Evolutionary conservation across 2,113 vertebrate species (phyloP).

Genomic region (Triplophysa tibetana): DNA sequence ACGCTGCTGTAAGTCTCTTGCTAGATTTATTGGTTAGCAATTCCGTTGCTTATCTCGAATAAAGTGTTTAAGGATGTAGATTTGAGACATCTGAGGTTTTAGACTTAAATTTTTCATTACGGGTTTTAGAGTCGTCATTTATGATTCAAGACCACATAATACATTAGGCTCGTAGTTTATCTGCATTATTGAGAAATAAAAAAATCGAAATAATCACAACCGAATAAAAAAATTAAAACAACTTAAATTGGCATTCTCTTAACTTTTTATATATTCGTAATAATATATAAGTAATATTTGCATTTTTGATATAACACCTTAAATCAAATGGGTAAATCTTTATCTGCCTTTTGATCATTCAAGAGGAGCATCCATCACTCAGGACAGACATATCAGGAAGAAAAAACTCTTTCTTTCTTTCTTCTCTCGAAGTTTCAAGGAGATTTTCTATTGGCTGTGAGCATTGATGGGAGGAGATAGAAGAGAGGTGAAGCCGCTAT

Average conservation of each 20-base stretch:
- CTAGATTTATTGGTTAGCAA: constrained; percentile 39
- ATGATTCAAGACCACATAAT: too few relatives aligned
- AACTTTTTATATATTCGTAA: too few relatives aligned
- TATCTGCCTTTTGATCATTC: constrained; percentile 11
- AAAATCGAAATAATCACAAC: too few relatives aligned
- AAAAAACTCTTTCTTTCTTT: constrained; percentile 45
- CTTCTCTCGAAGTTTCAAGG: constrained; percentile 34
- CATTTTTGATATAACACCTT: neutral
- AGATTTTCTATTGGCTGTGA: constrained; percentile 56
- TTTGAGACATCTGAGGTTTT: constrained; percentile 17
- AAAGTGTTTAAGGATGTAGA: constrained; percentile 40
- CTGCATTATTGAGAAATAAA: too few relatives aligned
- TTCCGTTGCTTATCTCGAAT: constrained; percentile 56
- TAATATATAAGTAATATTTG: too few relatives aligned
- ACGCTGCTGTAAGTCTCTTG: constrained; percentile 52
- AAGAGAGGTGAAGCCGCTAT: constrained; percentile 36
- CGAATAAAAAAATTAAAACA: too few relatives aligned
- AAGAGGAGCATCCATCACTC: constrained; percentile 42
- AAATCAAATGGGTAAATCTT: neutral
- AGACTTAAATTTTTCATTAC: neutral
- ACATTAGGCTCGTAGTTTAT: too few relatives aligned
- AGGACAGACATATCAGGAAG: constrained; percentile 10
- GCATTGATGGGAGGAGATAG: constrained; percentile 48
- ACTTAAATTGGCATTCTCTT: too few relatives aligned
- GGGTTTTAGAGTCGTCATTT: neutral